Conservation (phyloP, 2,797 vertebrate genomes). For the Sebastes diaconus region DNA sequence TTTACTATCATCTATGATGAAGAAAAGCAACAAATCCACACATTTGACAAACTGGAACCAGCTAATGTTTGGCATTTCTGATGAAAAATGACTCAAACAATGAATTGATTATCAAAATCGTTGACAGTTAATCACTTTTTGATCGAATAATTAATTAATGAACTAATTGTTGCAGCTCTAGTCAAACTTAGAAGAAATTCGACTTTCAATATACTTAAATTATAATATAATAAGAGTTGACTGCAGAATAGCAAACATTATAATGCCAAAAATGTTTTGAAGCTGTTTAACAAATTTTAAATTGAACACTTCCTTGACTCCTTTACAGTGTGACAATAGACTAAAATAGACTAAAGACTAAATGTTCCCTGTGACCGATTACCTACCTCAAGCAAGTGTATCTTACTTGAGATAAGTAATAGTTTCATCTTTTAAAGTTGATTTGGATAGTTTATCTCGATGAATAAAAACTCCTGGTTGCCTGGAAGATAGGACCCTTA, state of each 20-base stretch:
- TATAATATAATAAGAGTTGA: not conserved
- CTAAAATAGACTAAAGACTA: not conserved
- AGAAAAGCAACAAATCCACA: not conserved
- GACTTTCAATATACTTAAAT: not conserved
- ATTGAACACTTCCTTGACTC: not conserved
- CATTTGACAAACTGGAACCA: not conserved
- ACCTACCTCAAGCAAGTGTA: not conserved
- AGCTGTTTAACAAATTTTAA: not conserved
- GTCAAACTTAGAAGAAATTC: not conserved
- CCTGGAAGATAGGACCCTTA: no score
- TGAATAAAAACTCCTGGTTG: not conserved
- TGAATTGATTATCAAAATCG: not conserved
- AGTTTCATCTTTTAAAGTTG: not conserved
- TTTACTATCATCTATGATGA: not conserved
- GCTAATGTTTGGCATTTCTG: not conserved
- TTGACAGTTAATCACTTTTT: not conserved
- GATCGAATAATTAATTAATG: not conserved
- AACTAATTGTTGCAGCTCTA: not conserved
- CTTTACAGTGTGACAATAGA: not conserved
- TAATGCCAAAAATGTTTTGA: rapidly evolving
- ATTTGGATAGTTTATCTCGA: not conserved
- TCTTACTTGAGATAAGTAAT: not conserved
- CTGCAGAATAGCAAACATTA: not conserved
- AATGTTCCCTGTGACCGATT: not conserved
- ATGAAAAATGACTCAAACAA: not conserved